Conservation (phyloP, 1,140 invertebrate species). For the Cylas formicarius region DNA sequence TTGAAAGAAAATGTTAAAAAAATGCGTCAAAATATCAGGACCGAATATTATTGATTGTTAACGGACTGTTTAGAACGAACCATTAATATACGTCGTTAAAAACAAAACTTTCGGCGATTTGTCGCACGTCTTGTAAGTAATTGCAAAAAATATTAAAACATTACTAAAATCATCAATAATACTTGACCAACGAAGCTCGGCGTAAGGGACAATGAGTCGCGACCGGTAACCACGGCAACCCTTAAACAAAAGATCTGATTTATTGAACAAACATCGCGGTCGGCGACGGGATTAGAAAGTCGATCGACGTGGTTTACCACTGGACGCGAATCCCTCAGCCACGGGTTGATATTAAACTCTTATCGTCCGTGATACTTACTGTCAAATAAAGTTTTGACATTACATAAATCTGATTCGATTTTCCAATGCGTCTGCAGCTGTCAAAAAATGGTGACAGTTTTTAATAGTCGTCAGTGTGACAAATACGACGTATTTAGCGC, state of each 20-base stretch:
- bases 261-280: conserved; percentile 21
- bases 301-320: not conserved
- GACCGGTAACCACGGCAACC: conserved; percentile 4
- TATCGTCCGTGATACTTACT: too few species aligned
- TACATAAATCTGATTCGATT: too few species aligned
- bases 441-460: too few species aligned
- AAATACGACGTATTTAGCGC: too few species aligned
- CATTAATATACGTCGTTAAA: not conserved
- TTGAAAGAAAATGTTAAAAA: conserved; percentile 2
- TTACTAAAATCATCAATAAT: conserved; percentile 1
- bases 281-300: not conserved
- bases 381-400: too few species aligned
- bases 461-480: too few species aligned
- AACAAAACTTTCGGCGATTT: not conserved
- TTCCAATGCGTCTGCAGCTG: too few species aligned
- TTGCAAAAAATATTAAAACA: not conserved
- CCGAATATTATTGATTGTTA: too few species aligned
- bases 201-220: not conserved
- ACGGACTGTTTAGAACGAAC: not conserved
- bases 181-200: not conserved
- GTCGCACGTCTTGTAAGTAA: not conserved
- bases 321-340: too few species aligned
- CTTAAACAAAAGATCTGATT: conserved; percentile 18
- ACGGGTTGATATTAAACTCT: too few species aligned
- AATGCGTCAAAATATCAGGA: not conserved